A percentile compares a stretch with the other conserved stretches of the same genome.
Evolutionary conservation across 1,140 invertebrate species (phyloP).

Genomic region (Cotesia chilonis): DNA sequence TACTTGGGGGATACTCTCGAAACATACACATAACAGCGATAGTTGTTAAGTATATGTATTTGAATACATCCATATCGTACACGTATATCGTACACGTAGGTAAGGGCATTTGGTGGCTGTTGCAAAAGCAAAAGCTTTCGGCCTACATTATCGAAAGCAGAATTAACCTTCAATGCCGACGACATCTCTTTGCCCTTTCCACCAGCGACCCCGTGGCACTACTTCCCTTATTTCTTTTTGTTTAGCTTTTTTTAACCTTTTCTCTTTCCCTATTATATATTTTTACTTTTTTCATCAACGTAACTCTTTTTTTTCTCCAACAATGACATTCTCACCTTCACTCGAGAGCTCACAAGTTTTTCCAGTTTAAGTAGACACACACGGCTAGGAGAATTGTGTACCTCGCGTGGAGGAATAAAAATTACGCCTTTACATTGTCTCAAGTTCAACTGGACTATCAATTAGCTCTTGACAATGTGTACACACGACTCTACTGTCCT

Average conservation of each 20-base stretch:
- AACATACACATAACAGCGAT: constrained; percentile 15
- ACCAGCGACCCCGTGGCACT: background rate
- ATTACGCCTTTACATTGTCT: constrained; percentile 21
- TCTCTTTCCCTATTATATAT: background rate
- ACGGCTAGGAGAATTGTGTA: background rate
- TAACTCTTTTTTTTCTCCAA: constrained; percentile 8
- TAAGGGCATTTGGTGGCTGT: constrained; percentile 25
- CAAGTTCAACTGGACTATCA: constrained; percentile 15
- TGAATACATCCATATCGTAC: too few relatives aligned
- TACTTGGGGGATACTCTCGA: constrained; percentile 43
- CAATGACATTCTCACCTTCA: constrained; percentile 37
- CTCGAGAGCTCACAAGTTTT: constrained; percentile 13
- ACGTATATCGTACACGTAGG: background rate
- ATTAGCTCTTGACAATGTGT: background rate
- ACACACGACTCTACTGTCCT: background rate
- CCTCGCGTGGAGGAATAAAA: background rate
- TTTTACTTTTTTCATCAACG: constrained; percentile 17
- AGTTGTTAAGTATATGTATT: background rate
- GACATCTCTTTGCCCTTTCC: background rate
- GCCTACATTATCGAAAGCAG: constrained; percentile 32
- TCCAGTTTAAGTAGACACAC: background rate
- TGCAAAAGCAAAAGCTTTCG: constrained; percentile 35
- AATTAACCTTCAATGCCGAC: constrained; percentile 8
- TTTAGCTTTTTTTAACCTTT: background rate
- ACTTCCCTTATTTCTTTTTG: background rate